Percentiles rank a stretch among this genome's conserved stretches.
These are phyloP conservation scores for Drosophila pegasa DNA, from an alignment of 2,888 invertebrate genomes.

Conservation along the genomic window DNA sequence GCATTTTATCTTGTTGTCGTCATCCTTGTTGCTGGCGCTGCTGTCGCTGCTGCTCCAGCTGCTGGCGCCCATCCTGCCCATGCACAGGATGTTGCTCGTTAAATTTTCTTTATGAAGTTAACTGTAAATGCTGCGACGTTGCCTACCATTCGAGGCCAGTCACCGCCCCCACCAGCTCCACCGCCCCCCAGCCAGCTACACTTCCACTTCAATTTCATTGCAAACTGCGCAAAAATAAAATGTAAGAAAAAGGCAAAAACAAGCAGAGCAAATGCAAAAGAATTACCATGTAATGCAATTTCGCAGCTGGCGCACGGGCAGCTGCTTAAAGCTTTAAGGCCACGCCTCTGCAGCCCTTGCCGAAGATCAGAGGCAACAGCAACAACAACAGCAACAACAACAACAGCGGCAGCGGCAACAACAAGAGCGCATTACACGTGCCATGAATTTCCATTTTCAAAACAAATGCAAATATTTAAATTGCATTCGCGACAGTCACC, in stretches of 20 bases:
- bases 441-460: constrained; percentile 63
- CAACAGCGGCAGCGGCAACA: constrained; percentile 11
- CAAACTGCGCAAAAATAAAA: constrained; percentile 58
- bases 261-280: constrained; percentile 27
- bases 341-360: constrained; percentile 17
- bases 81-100: constrained; percentile 79
- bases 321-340: constrained; percentile 62
- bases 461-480: constrained; percentile 81
- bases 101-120: constrained; percentile 79
- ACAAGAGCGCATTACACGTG: constrained; percentile 57
- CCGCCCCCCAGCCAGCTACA: not conserved
- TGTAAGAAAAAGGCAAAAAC: constrained; percentile 15
- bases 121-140: constrained; percentile 76
- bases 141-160: constrained; percentile 24
- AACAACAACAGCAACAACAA: constrained; percentile 25
- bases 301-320: constrained; percentile 55
- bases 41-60: not conserved
- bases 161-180: constrained; percentile 2
- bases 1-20: constrained; percentile 78
- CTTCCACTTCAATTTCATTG: constrained; percentile 69
- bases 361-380: constrained; percentile 37
- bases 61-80: constrained; percentile 24
- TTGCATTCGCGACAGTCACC: constrained; percentile 78
- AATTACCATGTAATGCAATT: constrained; percentile 75
- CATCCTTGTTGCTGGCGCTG: constrained; percentile 61